Base-by-base conservation (phyloP, 1,140 invertebrate species). In the Tetramorium alpestre region DNA sequence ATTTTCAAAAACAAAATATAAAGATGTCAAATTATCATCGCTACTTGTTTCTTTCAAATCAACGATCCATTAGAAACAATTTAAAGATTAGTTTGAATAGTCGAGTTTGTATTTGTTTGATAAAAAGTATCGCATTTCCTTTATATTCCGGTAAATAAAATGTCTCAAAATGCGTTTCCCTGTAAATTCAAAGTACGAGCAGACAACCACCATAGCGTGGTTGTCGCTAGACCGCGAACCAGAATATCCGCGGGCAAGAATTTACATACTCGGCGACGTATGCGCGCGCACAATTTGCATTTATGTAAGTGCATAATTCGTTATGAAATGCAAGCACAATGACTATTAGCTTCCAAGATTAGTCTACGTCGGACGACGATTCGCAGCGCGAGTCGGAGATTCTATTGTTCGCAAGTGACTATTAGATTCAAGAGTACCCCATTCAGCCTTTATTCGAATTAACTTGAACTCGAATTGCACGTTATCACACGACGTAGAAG, bases 271-370 rank as follows among this genome's bases (percentile, higher is more conserved):
- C 18, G 25, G 18, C 67, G 65, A 82, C 67, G 54, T 60, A 70
- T 60, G 80, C 51, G 33, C 41, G 69, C 28, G 69, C 80, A 60
- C 69, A 84, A 84, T 84, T 84, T 84, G 80, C 80, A 84, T 84
- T 84, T 84, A 84, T 84, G 80, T 84, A 84, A 84, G 80, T 84
- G 80, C 80, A 84, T 75, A 84, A 84, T 84, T 84, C 80, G 80
- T 84, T 84, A 84, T 84, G 80, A 84, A 75, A 84, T 58, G 80
- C 54, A 72, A 84, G 72, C 69, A 84, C 80, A 84, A 84, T 84
- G 69, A 84, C 80, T 84, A 84, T 84, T 84, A 84, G 80, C 80
- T 73, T 33, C 41, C 69, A 75, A 84, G 80, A 84, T 84, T 84
- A 84, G 69, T 84, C 54, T 72, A 28, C 69, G 80, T 73, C 80